Evolutionary conservation across 2,888 invertebrate genomes (phyloP), one percentile per base, ranked within the genome.

Genomic region (Sphinx pinastri): DNA sequence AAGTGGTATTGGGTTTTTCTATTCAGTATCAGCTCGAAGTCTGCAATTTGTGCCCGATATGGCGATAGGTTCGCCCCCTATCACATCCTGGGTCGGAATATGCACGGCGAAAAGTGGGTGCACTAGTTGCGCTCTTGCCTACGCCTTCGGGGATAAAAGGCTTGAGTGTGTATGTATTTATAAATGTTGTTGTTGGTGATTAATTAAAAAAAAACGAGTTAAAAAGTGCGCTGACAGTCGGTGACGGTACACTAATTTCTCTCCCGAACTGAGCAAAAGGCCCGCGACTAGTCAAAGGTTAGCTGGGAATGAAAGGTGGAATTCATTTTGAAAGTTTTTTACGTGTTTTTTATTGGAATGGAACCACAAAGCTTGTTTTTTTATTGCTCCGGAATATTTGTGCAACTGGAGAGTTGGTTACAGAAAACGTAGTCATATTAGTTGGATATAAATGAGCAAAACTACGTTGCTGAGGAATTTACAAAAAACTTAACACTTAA

Each of bases 221-320:
- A 38, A 38, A 49, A 63, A 1, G 12, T 47, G 4, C 13, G 19
- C 6, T 63, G 49, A 7, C 63, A 49, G 63, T 63, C 49, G 47
- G n/a, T 12, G 19, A 63, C 49, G 16, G 63, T 63, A 63, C 13
- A 49, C 47, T 63, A 47, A 49, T 19, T 49, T 60, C 12, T 63
- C 49, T 49, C 49, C 19, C 19, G 55, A 68, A 45, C n/a, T 57
- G 68, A 57, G 57, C 57, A 57, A 68, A 68, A 55, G 19, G 57
- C 47, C 45, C 45, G 14, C 55, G 55, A 68, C 67, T 68, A 45
- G 68, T 68, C 68, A 68, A 68, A 68, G 68, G 68, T 47, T 47
- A 13, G 57, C 57, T 47, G 57, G 63, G 68, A 57, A 68, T 68
- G 16, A 68, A 68, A 68, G 57, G 68, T 55, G 57, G 57, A 68